Conservation (phyloP, 2,888 invertebrate species). For the Ophion ventricosus region DNA sequence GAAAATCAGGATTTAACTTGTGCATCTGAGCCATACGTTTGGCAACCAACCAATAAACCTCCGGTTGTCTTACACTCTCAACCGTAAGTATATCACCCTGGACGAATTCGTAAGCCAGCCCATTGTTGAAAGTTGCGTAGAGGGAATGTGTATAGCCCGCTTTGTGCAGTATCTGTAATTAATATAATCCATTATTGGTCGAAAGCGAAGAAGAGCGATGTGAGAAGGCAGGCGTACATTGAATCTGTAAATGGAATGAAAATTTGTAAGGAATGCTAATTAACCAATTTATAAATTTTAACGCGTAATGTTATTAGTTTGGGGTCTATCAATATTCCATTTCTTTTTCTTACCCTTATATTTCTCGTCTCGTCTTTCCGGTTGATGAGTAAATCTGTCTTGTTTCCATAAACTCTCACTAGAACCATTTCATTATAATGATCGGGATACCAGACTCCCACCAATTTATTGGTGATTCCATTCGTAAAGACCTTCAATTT, state of each 20-base stretch:
- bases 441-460: conserved; percentile 85
- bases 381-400: conserved; percentile 96
- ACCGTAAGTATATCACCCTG: conserved; percentile 91
- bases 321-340: not conserved
- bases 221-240: not conserved
- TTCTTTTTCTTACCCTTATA: conserved; percentile 75
- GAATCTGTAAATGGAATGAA: too few relatives aligned
- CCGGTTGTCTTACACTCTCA: conserved; percentile 86
- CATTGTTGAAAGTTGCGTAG: conserved; percentile 96
- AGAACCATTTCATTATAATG: conserved; percentile 89
- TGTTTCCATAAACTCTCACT: conserved; percentile 95
- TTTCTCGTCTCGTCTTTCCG: conserved; percentile 91
- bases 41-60: conserved; percentile 91
- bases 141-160: conserved; percentile 93
- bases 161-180: conserved; percentile 86
- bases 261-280: too few relatives aligned
- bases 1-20: conserved; percentile 84
- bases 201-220: not conserved
- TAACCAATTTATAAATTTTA: not conserved
- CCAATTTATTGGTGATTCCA: conserved; percentile 96
- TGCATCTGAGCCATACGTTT: conserved; percentile 93
- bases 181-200: conserved; percentile 16
- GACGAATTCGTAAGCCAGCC: conserved; percentile 94
- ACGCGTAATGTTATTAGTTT: not conserved
- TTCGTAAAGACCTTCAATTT: conserved; percentile 92